Evolutionary conservation across 1,140 invertebrate species (phyloP), one percentile per base, ranked within the genome.

Genomic region (Eriosoma lanigerum): DNA sequence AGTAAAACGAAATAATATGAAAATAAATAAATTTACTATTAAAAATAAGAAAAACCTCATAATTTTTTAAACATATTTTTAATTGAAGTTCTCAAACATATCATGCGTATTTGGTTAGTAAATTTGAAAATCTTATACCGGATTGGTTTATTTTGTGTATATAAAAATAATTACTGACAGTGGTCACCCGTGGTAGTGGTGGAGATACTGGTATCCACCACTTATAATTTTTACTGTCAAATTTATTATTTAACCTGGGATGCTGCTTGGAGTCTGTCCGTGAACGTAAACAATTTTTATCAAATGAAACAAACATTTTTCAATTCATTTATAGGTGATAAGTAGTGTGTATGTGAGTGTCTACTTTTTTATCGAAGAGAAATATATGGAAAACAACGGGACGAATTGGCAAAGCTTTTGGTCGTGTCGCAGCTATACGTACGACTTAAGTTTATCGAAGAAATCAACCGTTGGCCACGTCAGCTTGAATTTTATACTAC

Each of bases 401-500:
- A 29, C 5, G 15, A 8, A 19, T 6, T 26, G 24, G 15, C 0
- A 26, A 15, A 1, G 26, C 38, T 66, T 21, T 66, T 29, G 64
- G 38, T 21, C 32, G 12, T 66, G 38, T 66, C 32, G 62, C 3
- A n/a, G 8, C 21, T 38, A 4, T n/a, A 12, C 32, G 62, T 38
- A n/a, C 32, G 29, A 64, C 32, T 64, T 38, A 38, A 32, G 19
- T 19, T 38, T 64, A 19, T 8, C 10, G n/a, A 38, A 29, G 13
- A 26, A 64, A 26, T 15, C 21, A 17, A 68, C 38, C n/a, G 10
- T 15, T 1, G 26, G 50, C 50, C n/a, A 38, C 19, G 52, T 73
- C 19, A 56, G 50, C 50, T 32, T 32, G 72, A 32, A 56, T 73
- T 73, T 73, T 73, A 29, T 56, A 70, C 44, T 12, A 44, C 10